Evolutionary conservation across 2,797 vertebrate genomes (phyloP).

Genomic region (Chiroxiphia lanceolata): DNA sequence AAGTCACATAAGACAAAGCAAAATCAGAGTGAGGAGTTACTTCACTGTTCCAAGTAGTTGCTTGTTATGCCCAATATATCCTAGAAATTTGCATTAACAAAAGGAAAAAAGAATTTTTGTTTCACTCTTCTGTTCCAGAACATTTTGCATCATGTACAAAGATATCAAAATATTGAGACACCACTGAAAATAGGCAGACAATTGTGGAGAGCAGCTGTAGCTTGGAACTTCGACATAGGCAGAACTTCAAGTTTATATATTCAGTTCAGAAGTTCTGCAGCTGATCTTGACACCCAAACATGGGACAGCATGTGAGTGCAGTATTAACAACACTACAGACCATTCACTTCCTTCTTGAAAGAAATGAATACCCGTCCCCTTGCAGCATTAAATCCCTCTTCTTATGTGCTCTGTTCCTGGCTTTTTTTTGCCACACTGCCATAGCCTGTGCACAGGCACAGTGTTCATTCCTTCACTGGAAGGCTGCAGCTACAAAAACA

Average conservation of each 20-base stretch:
- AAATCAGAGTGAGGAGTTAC: neutral
- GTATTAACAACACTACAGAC: neutral
- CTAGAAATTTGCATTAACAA: constrained; percentile 14
- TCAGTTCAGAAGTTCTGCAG: neutral
- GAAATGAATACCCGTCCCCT: neutral
- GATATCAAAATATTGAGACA: constrained; percentile 61
- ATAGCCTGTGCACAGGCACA: accelerated
- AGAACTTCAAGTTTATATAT: neutral
- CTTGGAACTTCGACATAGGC: neutral
- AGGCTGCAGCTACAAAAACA: neutral
- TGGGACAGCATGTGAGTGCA: accelerated
- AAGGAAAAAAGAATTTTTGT: constrained; percentile 4
- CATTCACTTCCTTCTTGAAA: neutral
- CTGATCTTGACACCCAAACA: neutral
- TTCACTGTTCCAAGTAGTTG: neutral
- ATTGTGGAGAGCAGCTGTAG: neutral
- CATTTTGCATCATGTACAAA: neutral
- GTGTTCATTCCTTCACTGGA: neutral
- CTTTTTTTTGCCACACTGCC: neutral
- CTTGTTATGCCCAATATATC: neutral
- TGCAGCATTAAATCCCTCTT: neutral
- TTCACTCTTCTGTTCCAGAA: constrained; percentile 23
- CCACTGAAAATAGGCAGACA: constrained; percentile 21
- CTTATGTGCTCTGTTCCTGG: accelerated
- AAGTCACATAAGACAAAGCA: neutral